Conservation (phyloP, 2,113 vertebrate genomes). For the Hemibagrus wyckioides region DNA sequence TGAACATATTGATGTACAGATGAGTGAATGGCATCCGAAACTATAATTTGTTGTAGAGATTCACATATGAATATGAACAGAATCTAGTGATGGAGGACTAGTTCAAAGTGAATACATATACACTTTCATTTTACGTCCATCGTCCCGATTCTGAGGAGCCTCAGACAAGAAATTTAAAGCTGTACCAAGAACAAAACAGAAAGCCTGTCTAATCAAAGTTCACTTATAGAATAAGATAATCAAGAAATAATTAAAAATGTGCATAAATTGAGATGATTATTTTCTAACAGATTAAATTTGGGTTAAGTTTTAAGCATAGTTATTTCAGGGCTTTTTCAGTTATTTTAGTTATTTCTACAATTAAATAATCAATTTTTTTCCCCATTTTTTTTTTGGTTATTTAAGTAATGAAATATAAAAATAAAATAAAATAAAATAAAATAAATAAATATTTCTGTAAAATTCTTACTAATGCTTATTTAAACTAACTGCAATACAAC, state of each 20-base stretch:
- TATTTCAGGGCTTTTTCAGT: not conserved
- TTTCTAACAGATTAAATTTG: not conserved
- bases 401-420: too few species aligned
- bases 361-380: not conserved
- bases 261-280: too few species aligned
- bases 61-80: not conserved
- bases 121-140: not conserved
- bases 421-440: too few species aligned
- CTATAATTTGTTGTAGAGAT: not conserved
- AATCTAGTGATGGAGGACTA: not conserved
- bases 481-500: too few species aligned
- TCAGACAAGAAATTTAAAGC: not conserved
- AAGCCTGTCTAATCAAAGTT: not conserved
- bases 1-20: slow-evolving; percentile 15
- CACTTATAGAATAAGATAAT: not conserved
- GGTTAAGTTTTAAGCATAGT: not conserved
- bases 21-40: not conserved
- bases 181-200: not conserved
- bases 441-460: too few species aligned
- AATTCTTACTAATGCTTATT: too few species aligned
- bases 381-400: not conserved
- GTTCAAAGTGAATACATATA: not conserved
- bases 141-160: not conserved
- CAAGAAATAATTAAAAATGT: not conserved
- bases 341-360: not conserved